Base-by-base conservation (phyloP, 2,888 invertebrate species). In the Eupeodes luniger region DNA sequence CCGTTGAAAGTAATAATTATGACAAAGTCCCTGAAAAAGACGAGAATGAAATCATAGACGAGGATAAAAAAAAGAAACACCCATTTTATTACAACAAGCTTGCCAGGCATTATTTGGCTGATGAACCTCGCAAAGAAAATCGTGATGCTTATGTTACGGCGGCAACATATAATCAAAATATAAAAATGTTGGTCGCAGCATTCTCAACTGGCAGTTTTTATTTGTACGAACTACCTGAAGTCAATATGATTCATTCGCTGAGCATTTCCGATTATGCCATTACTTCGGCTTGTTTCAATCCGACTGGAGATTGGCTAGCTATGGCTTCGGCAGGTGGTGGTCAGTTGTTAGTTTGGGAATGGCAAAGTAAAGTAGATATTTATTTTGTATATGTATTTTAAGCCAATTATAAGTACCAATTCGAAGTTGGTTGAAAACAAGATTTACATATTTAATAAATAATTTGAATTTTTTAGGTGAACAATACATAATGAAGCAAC, bases 291-390 rank as follows among this genome's bases (percentile, higher is more conserved):
- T 94, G 96, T 0, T 95, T 99, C 90, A 99, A 99, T 91, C 92
- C 94, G 6, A 96, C 96, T 0, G 99, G 99, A 0, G 99, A 99
- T 92, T 99, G 99, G 99, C 96, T 99, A 89, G 99, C 98, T 0
- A 94, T 99, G 57, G 99, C 98, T 0, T 98, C 98, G 91, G 95
- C 96, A 0, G 95, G 96, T 74, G 94, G 97, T n/a, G 99, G 99
- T 0, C 99, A 99, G 92, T 94, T 99, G 69, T 94, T 99, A 27
- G 99, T 99, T 1, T 99, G 99, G 99, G 99, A 99, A 94, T 99
- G 99, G 99, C 98, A 99, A 94, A 99, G 99, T 95, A 91, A 94
- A 94, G 92, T 34, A 0, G 3, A 27, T 47, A 10, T 34, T 49
- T 19, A 61, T 16, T 4, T 70, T 57, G 16, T 49, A 53, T 44